phyloP scores from a whole-genome alignment of 2,113 vertebrate species.

The Alosa alosa region DNA sequence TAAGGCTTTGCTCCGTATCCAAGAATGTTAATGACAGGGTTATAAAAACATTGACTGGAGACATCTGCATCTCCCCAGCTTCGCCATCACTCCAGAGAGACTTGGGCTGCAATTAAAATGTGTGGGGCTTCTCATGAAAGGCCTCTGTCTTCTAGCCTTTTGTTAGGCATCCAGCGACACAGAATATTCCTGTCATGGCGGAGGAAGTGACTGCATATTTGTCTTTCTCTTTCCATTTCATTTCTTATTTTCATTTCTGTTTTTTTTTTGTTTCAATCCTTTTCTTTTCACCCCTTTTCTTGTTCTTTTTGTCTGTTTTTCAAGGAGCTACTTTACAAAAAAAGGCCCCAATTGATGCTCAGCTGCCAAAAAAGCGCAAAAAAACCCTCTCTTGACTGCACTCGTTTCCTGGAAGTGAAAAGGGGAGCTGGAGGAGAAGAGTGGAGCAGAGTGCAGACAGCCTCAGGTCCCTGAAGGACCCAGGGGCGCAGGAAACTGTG shows the following conservation, averaged over 20 bases:
- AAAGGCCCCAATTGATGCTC: conserved; percentile 14
- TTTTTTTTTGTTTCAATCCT: not conserved
- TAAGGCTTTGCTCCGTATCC: conserved; percentile 43
- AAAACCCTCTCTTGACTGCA: conserved; percentile 26
- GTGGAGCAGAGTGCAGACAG: conserved; percentile 46
- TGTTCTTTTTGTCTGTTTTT: not conserved
- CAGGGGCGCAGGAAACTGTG: conserved; percentile 64
- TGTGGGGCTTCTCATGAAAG: conserved; percentile 44
- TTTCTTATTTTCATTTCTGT: not conserved
- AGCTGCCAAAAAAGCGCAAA: conserved; percentile 29
- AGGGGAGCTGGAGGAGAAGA: conserved; percentile 22
- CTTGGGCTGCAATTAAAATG: conserved; percentile 49
- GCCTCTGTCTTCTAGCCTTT: conserved; percentile 28
- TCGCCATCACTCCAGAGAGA: conserved; percentile 45
- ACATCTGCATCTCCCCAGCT: conserved; percentile 49
- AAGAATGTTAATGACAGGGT: conserved; percentile 51
- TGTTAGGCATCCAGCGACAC: conserved; percentile 33
- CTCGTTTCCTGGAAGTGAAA: conserved; percentile 51
- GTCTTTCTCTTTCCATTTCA: conserved; percentile 7
- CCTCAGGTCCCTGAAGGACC: conserved; percentile 36
- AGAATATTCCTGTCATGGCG: conserved; percentile 44
- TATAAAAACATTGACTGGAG: conserved; percentile 49
- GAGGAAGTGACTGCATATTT: conserved; percentile 42
- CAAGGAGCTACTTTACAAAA: conserved; percentile 28
- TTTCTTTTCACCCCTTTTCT: not conserved